Evolutionary conservation across 1,140 invertebrate genomes (phyloP), one percentile per base, ranked within the genome.

Genomic region (Drosophila santomea): DNA sequence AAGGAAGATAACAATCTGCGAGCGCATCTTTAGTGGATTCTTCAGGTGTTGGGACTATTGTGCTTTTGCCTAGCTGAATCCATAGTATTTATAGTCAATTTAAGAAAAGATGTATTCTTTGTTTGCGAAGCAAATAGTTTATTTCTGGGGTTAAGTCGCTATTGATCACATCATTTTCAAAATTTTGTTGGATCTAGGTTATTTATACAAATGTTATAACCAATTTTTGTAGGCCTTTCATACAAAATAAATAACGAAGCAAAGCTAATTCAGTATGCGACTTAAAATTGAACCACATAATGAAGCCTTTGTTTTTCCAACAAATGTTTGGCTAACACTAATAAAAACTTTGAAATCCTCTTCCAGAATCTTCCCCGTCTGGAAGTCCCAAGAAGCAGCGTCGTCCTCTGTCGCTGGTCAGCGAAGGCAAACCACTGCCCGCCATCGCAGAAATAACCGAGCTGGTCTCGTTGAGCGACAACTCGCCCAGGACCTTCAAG

Each of bases 381-480:
- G 93, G 91, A 54, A 94, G 94, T 68, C 94, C 94, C 23, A 93
- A 94, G 78, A 93, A 92, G 67, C 93, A 93, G 54, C 93, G 93
- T 63, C 91, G 93, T 51, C 93, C 93, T 20, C 83, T 93, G 8
- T 93, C 93, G 44, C 74, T 93, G 44, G 90, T 93, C 36, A 92
- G 91, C 64, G 94, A 94, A 74, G 81, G 85, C 5, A 94, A 94
- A 79, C 92, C 93, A 80, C 79, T 94, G 82, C 93, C 93, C 20
- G 93, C 93, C 25, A 94, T 94, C 71, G 92, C 92, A 23, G 94
- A 94, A 91, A 93, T 91, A 20, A 94, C 93, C 45, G 93, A 94
- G 79, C 91, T 94, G 71, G 92, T 93, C 59, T 92, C 93, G n/a
- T 63, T 94, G n/a, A 93, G 74, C 48, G 91, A 92, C 64, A 92